Base-by-base conservation (phyloP, 2,888 invertebrate species). In the Tetranychus piercei region DNA sequence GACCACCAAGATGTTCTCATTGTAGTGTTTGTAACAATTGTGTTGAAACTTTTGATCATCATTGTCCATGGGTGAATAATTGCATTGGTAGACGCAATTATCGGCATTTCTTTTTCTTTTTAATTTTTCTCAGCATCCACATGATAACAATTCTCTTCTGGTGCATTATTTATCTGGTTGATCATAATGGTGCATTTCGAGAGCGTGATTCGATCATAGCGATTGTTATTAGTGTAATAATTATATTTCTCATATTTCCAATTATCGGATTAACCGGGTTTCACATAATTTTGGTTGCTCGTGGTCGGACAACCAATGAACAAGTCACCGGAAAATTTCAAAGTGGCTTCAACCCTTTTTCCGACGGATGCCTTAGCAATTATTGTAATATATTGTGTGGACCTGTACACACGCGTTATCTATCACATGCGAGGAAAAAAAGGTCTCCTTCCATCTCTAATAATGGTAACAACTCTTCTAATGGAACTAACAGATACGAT, bases 11-110 rank as follows among this genome's bases (percentile, higher is more conserved):
- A 81, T 96, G 97, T 84, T 95, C 95, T 77, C 99, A 99, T 85
- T 99, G 99, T 85, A 95, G 95, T 80, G 95, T 97, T 76, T 99
- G 97, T 87, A 94, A 99, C 86, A 93, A 93, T 82, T 97, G 96
- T 84, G 95, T 94, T 84, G 94, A 94, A 88, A 96, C 95, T 75
- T 99, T 99, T 84, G 99, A 99, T 86, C 99, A 99, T 87, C 99
- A 99, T 85, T 99, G 99, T 45, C 74, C 94, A 78, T 94, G 94
- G 94, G 92, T 94, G 81, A 94, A 94, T 85, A 94, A 94, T 84
- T 94, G 94, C 84, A 95, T 96, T 82, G 96, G 96, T 78, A 88
- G 94, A 81, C 88, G 96, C 80, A 96, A 96, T 85, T 99, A 99
- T 85, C 87, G 97, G 82, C 96, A 94, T 85, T 99, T 99, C 87